phyloP scores from a whole-genome alignment of 92 coral and sea anemone genomes.

The Palythoa grandis region DNA sequence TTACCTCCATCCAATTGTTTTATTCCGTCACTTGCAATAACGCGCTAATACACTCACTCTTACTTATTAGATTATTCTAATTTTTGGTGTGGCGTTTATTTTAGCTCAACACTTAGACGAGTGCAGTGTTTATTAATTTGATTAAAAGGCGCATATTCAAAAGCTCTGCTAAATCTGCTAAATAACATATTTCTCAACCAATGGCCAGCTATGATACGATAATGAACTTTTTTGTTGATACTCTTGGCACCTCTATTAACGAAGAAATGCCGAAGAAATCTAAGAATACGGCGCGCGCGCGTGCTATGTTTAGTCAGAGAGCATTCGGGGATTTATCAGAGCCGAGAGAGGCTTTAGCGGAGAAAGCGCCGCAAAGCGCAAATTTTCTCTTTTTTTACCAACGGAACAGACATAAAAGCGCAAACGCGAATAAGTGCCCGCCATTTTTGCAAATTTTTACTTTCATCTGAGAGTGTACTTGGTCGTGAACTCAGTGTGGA shows the following conservation, averaged over 20 bases:
- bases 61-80: neutral
- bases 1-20: neutral
- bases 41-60: neutral
- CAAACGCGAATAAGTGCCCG: slow-evolving; percentile 31
- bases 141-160: neutral
- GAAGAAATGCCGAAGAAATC: neutral
- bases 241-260: neutral
- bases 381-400: neutral
- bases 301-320: neutral
- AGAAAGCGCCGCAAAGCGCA: neutral
- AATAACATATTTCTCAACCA: neutral
- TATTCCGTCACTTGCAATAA: neutral
- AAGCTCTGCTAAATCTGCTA: neutral
- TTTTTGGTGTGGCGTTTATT: neutral
- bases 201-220: neutral
- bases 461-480: slow-evolving; percentile 42
- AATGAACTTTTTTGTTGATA: neutral
- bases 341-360: neutral
- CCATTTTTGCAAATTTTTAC: slow-evolving; percentile 42
- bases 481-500: slow-evolving; percentile 33
- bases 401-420: neutral
- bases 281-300: neutral
- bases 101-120: neutral
- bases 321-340: neutral
- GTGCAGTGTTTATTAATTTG: neutral